Evolutionary conservation across 1,140 invertebrate genomes (phyloP).

Genomic region (Drosophila rhopaloa): DNA sequence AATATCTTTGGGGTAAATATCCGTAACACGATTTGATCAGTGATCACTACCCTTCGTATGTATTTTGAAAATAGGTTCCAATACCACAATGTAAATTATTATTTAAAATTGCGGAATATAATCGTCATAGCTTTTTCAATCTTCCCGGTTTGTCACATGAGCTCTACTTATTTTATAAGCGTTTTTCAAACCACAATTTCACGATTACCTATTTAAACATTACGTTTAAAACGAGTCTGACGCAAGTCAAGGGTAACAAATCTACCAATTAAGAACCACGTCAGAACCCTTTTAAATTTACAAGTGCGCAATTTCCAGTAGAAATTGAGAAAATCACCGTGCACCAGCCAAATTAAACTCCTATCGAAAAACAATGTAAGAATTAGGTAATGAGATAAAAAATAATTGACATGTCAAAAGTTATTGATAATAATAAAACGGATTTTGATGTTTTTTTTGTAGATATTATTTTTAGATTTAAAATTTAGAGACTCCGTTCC

Average conservation of each 20-base stretch:
- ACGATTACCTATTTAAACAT: slow-evolving; percentile 25
- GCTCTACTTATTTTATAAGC: slow-evolving; percentile 10
- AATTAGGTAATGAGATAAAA: slow-evolving; percentile 10
- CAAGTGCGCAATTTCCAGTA: slow-evolving; percentile 30
- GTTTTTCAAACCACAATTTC: slow-evolving; percentile 4
- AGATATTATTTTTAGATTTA: slow-evolving; percentile 24
- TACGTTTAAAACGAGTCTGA: slow-evolving; percentile 26
- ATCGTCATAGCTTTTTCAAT: slow-evolving; percentile 2
- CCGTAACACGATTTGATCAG: too few species aligned
- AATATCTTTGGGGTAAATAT: too few species aligned
- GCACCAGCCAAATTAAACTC: slow-evolving; percentile 17
- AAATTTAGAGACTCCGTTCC: slow-evolving; percentile 52
- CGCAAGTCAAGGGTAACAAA: slow-evolving; percentile 57
- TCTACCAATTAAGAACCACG: slow-evolving; percentile 9
- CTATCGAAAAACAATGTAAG: slow-evolving; percentile 1
- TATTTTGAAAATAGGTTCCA: too few species aligned
- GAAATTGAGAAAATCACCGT: slow-evolving; percentile 13
- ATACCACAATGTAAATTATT: not conserved
- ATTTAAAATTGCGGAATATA: not conserved
- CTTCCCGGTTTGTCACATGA: not conserved
- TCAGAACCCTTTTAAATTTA: slow-evolving; percentile 3
- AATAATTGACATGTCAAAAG: slow-evolving; percentile 22
- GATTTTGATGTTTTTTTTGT: slow-evolving; percentile 22
- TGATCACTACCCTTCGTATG: too few species aligned
- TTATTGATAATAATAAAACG: slow-evolving; percentile 9